Conservation (phyloP, 2,888 invertebrate genomes). For the Agonum fuliginosum region DNA sequence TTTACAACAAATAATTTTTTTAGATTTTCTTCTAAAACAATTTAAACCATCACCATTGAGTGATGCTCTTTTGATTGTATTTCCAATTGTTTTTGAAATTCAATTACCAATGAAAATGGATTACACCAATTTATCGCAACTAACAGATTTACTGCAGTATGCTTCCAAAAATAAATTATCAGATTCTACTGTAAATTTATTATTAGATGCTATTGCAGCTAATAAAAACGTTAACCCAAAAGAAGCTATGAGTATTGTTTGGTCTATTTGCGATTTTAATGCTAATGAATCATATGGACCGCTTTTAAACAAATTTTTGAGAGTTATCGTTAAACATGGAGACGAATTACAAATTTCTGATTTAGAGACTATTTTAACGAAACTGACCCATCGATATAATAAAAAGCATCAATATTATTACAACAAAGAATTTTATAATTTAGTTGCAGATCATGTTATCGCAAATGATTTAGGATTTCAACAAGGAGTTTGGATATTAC, state of each 20-base stretch:
- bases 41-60: constrained; percentile 76
- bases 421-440: constrained; percentile 77
- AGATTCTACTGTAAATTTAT: constrained; percentile 74
- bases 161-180: constrained; percentile 74
- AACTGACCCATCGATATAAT: constrained; percentile 72
- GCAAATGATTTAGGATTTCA: constrained; percentile 75
- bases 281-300: constrained; percentile 72
- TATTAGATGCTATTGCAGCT: constrained; percentile 74
- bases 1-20: constrained; percentile 78
- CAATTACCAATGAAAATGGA: constrained; percentile 78
- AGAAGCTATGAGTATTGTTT: constrained; percentile 75
- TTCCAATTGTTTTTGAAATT: constrained; percentile 81
- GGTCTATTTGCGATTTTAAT: constrained; percentile 75
- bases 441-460: constrained; percentile 74
- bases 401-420: constrained; percentile 76
- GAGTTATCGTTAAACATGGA: constrained; percentile 73
- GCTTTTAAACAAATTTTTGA: constrained; percentile 75
- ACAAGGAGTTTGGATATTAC: constrained; percentile 73
- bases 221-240: constrained; percentile 72
- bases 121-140: constrained; percentile 73
- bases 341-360: constrained; percentile 73
- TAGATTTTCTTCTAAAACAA: constrained; percentile 77
- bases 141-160: constrained; percentile 76
- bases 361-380: constrained; percentile 74
- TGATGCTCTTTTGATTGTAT: constrained; percentile 79